Evolutionary conservation across 2,113 vertebrate species (phyloP), one percentile per base, ranked within the genome.

Genomic region (Heterotis niloticus): DNA sequence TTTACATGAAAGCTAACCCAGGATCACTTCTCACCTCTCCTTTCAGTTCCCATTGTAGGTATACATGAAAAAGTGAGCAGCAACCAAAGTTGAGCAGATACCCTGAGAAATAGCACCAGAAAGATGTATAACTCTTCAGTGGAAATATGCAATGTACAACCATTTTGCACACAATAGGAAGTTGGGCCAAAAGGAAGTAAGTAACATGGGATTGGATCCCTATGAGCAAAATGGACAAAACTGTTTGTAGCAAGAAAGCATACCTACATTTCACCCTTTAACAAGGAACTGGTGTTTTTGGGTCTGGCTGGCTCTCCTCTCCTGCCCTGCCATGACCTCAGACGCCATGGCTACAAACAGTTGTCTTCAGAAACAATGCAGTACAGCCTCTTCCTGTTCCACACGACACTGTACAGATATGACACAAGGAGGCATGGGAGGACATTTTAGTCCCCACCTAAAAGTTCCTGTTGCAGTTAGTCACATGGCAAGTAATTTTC

Each of bases 281-380:
- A 17, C 26, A 17, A 62, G 59, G 59, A 62, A 62, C 10, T 62
- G 10, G 59, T 62, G 17, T 16, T 26, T 59, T 56, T n/a, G 17
- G 54, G 71, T 52, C 26, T 12, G 1, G 34, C 14, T 16, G 4
- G 54, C 52, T n/a, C 51, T 74, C 24, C 52, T n/a, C 51, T 74
- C 24, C 52, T 74, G 71, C 23, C 13, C 71, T 12, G n/a, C 20
- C 26, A 16, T 59, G 54, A 24, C 71, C 71, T 74, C 24, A 74
- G 71, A 74, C 71, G 57, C 52, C 24, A n/a, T 1, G 54, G 54
- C 71, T 74, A 51, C 71, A 59, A 18, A 54, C 9, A 20, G 57
- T 74, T 74, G 71, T 74, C 54, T 10, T 12, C 24, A 74, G 71
- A 74, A 56, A 74, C 54, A 74, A 74, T 74, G 71, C 71, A 57